These are phyloP conservation scores for Nerophis lumbriciformis DNA, from an alignment of 2,113 vertebrate genomes.

Conservation along the genomic window DNA sequence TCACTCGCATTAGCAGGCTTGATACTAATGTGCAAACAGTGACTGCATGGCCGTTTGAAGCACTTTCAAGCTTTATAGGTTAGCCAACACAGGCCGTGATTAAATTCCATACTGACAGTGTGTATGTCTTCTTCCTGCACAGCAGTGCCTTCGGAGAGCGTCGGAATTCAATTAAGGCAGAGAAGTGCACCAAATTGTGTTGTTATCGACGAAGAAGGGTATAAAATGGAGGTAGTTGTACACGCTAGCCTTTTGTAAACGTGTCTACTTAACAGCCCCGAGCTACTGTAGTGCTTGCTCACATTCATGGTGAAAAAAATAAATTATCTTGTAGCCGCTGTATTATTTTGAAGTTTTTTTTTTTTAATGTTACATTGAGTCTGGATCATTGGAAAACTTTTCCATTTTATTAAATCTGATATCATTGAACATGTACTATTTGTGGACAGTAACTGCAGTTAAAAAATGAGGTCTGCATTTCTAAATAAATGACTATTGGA, in stretches of 20 bases:
- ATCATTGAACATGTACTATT: no score
- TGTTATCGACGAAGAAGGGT: slow-evolving; percentile 50
- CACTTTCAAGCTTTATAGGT: slow-evolving; percentile 42
- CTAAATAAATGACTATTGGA: no score
- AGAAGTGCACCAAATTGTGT: slow-evolving; percentile 41
- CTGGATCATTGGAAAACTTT: no score
- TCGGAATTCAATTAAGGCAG: slow-evolving; percentile 50
- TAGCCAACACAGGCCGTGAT: slow-evolving; percentile 48
- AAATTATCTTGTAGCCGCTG: no score
- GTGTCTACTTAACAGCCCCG: neutral
- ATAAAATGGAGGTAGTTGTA: slow-evolving; percentile 22
- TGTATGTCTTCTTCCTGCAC: slow-evolving; percentile 60
- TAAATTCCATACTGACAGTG: slow-evolving; percentile 63
- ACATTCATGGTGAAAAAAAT: no score
- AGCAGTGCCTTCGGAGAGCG: slow-evolving; percentile 33
- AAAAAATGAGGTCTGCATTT: no score
- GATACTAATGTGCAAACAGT: slow-evolving; percentile 36
- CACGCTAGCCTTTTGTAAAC: slow-evolving; percentile 20
- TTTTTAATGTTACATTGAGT: no score
- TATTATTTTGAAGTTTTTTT: no score
- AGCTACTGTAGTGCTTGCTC: no score
- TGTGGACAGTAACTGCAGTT: no score
- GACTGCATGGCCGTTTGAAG: slow-evolving; percentile 46
- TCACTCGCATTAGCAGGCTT: slow-evolving; percentile 40
- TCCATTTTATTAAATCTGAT: no score